Conservation (phyloP, 2,888 invertebrate genomes). For the Watsonalla binaria region DNA sequence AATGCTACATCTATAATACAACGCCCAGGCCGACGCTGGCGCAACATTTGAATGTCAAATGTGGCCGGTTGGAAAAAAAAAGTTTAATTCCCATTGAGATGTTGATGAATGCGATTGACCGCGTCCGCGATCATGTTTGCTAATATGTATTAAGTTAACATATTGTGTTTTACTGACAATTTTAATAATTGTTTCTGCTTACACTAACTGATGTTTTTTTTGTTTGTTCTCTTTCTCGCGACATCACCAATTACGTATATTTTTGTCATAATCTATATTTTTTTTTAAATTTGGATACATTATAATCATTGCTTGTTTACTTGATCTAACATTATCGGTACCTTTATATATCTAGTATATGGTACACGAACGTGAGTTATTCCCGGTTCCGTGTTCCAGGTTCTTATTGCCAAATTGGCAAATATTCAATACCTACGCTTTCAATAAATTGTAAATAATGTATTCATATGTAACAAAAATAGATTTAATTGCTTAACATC, state of each 20-base stretch:
- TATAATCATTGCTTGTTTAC: background rate
- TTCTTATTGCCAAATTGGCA: slow-evolving; percentile 56
- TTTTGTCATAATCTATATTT: too few relatives aligned
- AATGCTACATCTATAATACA: slow-evolving; percentile 44
- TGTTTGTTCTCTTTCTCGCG: too few relatives aligned
- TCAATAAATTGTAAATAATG: slow-evolving; percentile 19
- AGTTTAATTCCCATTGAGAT: slow-evolving; percentile 46
- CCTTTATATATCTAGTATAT: background rate
- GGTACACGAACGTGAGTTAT: slow-evolving; percentile 24
- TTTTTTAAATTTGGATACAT: background rate
- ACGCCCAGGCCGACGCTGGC: slow-evolving; percentile 39
- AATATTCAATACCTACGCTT: slow-evolving; percentile 45
- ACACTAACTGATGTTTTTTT: too few relatives aligned
- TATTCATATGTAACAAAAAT: background rate
- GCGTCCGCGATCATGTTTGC: slow-evolving; percentile 62
- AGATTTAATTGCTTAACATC: background rate
- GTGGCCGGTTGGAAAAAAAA: slow-evolving; percentile 50
- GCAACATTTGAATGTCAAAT: slow-evolving; percentile 64
- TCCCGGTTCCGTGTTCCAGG: slow-evolving; percentile 43
- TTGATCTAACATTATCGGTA: too few relatives aligned
- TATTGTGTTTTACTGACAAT: slow-evolving; percentile 30
- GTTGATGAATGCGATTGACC: slow-evolving; percentile 40
- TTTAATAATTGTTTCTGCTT: background rate
- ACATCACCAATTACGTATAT: too few relatives aligned
- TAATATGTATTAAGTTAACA: slow-evolving; percentile 52